Evolutionary conservation across 1,140 invertebrate species (phyloP).

Genomic region (Drosophila albomicans): DNA sequence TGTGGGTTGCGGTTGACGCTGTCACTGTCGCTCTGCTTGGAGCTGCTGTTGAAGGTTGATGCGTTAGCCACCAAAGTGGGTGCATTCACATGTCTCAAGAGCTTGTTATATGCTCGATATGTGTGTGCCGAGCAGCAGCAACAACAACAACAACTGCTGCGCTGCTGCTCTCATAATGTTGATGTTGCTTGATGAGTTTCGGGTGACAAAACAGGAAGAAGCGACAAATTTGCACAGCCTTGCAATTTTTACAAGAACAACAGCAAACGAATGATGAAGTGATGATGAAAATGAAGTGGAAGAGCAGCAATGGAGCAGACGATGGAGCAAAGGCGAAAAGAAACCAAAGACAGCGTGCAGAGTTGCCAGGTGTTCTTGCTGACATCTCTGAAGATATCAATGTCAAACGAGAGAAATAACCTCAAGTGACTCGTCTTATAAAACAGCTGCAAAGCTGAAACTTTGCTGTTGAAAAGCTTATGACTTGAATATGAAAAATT

Average conservation of each 20-base stretch:
- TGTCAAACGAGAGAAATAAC: not conserved
- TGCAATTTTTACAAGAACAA: constrained; percentile 70
- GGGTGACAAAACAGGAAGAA: constrained; percentile 81
- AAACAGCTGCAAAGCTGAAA: constrained; percentile 1
- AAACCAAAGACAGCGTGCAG: not conserved
- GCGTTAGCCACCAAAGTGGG: constrained; percentile 81
- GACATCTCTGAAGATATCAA: constrained; percentile 4
- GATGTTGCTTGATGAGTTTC: constrained; percentile 73
- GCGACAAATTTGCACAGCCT: constrained; percentile 78
- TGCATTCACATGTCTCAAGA: constrained; percentile 85
- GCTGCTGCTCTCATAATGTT: constrained; percentile 44
- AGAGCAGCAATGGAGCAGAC: constrained; percentile 1
- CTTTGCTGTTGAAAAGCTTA: not conserved
- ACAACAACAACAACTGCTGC: constrained; percentile 30
- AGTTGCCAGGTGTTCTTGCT: constrained; percentile 15
- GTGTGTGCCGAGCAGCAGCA: constrained; percentile 36
- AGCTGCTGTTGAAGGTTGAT: constrained; percentile 52
- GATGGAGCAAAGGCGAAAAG: not conserved
- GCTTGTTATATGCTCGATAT: constrained; percentile 85
- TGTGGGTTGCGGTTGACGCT: constrained; percentile 38
- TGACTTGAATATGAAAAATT: not conserved
- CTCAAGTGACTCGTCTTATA: constrained; percentile 13
- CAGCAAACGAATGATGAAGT: constrained; percentile 6
- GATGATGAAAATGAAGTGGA: not conserved
- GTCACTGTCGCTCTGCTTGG: constrained; percentile 13